These are phyloP conservation scores for Pterophyllum scalare DNA, from an alignment of 2,113 vertebrate species.

Conservation along the genomic window DNA sequence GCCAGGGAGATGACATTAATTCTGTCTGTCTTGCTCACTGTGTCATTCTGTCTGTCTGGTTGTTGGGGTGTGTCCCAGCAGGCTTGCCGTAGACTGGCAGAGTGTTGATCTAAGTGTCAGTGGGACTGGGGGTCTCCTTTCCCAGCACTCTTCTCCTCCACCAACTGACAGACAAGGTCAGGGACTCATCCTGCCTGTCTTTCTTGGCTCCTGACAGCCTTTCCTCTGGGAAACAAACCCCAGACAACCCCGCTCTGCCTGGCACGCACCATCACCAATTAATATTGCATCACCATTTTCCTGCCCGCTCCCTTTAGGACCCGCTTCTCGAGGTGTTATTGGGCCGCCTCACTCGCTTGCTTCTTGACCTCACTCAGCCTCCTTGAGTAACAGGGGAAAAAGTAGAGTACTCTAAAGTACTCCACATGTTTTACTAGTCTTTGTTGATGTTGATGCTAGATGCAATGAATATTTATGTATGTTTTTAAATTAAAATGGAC, in stretches of 20 bases:
- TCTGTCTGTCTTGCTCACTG: not conserved
- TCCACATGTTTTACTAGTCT: not conserved
- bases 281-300: constrained; percentile 83
- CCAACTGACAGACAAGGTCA: constrained; percentile 85
- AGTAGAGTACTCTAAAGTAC: constrained; percentile 5
- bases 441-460: not conserved
- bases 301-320: constrained; percentile 52
- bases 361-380: constrained; percentile 30
- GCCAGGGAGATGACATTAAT: not conserved
- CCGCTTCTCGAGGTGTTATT: constrained; percentile 47
- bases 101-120: constrained; percentile 74
- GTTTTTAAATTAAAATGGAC: not conserved
- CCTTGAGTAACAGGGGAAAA: constrained; percentile 8
- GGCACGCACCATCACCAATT: constrained; percentile 77
- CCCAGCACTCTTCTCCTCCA: constrained; percentile 57
- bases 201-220: constrained; percentile 77
- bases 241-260: constrained; percentile 64
- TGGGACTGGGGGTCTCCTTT: constrained; percentile 62
- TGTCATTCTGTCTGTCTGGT: constrained; percentile 33
- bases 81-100: constrained; percentile 69
- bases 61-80: constrained; percentile 57
- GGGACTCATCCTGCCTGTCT: constrained; percentile 73
- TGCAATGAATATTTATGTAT: not conserved
- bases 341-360: constrained; percentile 25
- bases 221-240: constrained; percentile 76